These are phyloP conservation scores for Antheraea assamensis DNA, from an alignment of 2,888 invertebrate genomes.

Conservation along the genomic window DNA sequence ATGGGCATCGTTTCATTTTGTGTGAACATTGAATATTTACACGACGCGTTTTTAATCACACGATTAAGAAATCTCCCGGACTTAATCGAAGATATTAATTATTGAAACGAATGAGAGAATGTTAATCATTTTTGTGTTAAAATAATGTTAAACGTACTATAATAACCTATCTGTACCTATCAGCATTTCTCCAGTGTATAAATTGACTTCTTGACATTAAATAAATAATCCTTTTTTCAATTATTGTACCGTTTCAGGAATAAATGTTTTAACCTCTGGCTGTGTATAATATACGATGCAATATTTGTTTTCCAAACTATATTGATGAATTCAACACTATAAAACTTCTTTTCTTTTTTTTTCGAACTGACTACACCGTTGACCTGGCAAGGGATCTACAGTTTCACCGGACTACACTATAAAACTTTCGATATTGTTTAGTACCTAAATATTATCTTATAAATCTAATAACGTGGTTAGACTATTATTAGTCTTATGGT, in stretches of 20 bases:
- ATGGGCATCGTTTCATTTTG: slow-evolving; percentile 11
- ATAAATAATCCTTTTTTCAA: not conserved
- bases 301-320: not conserved
- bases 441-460: not conserved
- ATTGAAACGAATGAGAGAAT: slow-evolving; percentile 18
- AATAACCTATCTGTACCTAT: slow-evolving; percentile 9
- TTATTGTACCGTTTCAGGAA: too few relatives aligned
- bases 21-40: slow-evolving; percentile 11
- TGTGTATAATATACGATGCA: too few relatives aligned
- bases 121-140: not conserved
- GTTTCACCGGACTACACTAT: too few relatives aligned
- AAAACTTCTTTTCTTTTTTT: too few relatives aligned
- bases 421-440: not conserved
- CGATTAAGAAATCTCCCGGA: slow-evolving; percentile 16
- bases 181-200: slow-evolving; percentile 23
- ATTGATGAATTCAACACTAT: not conserved
- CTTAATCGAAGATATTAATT: slow-evolving; percentile 19
- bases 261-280: too few relatives aligned
- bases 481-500: too few relatives aligned
- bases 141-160: not conserved
- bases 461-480: too few relatives aligned
- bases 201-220: slow-evolving; percentile 12
- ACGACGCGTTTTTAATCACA: slow-evolving; percentile 5
- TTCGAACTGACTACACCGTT: too few relatives aligned
- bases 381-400: too few relatives aligned